Evolutionary conservation across 2,888 invertebrate genomes (phyloP).

Genomic region (Anthrax anthrax): DNA sequence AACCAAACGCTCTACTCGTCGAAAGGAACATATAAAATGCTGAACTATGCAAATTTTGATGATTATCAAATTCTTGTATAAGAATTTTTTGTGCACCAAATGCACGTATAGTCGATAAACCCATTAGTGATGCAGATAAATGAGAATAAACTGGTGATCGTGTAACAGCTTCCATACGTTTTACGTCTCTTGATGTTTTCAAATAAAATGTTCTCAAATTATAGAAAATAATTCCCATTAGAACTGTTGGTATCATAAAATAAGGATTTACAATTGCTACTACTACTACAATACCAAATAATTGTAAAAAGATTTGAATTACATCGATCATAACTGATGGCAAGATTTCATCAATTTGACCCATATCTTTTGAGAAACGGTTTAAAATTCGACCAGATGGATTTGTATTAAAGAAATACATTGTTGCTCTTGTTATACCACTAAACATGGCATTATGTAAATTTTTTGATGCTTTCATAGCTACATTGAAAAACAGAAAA

Average conservation of each 20-base stretch:
- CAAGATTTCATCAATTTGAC: slow-evolving; percentile 36
- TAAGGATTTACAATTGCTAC: slow-evolving; percentile 61
- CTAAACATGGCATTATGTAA: slow-evolving; percentile 76
- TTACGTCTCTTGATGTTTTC: slow-evolving; percentile 65
- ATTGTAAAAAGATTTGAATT: slow-evolving; percentile 60
- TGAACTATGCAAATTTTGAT: slow-evolving; percentile 76
- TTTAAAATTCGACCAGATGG: slow-evolving; percentile 72
- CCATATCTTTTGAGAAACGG: slow-evolving; percentile 82
- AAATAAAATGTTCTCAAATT: slow-evolving; percentile 62
- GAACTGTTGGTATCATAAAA: slow-evolving; percentile 53
- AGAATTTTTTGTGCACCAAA: slow-evolving; percentile 70
- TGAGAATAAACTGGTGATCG: slow-evolving; percentile 94
- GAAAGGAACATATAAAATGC: slow-evolving; percentile 86
- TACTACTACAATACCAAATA: slow-evolving; percentile 67
- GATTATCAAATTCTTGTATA: slow-evolving; percentile 62
- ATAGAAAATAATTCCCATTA: slow-evolving; percentile 60
- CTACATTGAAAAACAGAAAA: slow-evolving; percentile 40
- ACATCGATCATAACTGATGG: slow-evolving; percentile 35
- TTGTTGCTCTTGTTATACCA: slow-evolving; percentile 64
- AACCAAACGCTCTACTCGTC: slow-evolving; percentile 83
- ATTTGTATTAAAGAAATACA: slow-evolving; percentile 80
- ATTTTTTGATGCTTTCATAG: slow-evolving; percentile 58
- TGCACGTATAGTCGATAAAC: slow-evolving; percentile 81
- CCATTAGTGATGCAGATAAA: slow-evolving; percentile 75
- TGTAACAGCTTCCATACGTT: slow-evolving; percentile 65